phyloP scores from a whole-genome alignment of 2,888 invertebrate species.

The Chesias legatella region DNA sequence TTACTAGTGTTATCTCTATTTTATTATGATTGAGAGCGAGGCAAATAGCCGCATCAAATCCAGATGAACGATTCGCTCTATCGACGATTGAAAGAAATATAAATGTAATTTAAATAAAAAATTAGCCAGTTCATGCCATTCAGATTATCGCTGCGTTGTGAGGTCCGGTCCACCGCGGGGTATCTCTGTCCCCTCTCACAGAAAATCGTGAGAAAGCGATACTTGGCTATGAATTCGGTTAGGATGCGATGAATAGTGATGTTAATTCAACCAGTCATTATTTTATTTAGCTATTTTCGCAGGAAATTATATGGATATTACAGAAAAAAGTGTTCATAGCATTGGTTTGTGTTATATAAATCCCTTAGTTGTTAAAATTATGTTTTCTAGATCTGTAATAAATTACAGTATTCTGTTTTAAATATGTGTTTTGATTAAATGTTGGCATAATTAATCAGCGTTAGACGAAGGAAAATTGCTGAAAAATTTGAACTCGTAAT shows the following conservation, averaged over 20 bases:
- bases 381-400: constrained; percentile 70
- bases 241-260: constrained; percentile 39
- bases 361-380: constrained; percentile 55
- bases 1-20: no score
- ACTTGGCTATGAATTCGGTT: constrained; percentile 18
- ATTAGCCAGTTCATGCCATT: no score
- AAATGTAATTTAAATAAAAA: no score
- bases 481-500: no score
- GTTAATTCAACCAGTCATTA: constrained; percentile 37
- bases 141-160: no score
- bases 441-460: no score
- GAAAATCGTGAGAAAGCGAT: constrained; percentile 14
- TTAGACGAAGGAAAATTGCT: no score
- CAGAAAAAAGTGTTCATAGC: constrained; percentile 29
- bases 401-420: constrained; percentile 75
- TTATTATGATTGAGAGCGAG: no score
- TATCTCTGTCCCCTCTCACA: background rate
- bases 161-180: background rate
- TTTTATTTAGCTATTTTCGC: constrained; percentile 25
- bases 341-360: constrained; percentile 47
- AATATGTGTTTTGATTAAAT: constrained; percentile 32
- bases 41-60: no score
- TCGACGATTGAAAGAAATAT: no score
- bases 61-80: no score
- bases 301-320: constrained; percentile 5